A percentile compares a stretch with the other conserved stretches of the same genome.
Evolutionary conservation across 2,797 vertebrate species (phyloP).

Genomic region (Lepilemur septentrionalis): DNA sequence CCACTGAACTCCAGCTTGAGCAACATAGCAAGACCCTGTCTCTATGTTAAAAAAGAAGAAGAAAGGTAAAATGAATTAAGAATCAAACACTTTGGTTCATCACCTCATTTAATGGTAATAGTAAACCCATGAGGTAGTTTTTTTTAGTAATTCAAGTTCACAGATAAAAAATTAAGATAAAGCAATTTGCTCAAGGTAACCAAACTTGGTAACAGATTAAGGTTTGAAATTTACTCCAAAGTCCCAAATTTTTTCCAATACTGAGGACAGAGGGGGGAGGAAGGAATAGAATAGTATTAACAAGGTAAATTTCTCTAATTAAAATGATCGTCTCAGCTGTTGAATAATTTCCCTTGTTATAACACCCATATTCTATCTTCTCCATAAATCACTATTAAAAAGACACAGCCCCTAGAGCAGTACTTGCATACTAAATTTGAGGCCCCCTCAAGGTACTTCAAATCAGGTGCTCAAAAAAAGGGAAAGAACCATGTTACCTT

Average conservation of each 20-base stretch:
- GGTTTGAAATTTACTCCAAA: constrained; percentile 27
- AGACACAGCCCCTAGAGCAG: not conserved
- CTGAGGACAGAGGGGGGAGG: not conserved
- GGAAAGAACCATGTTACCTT: not conserved
- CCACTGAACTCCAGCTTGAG: not conserved
- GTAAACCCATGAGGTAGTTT: not conserved
- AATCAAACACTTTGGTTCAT: not conserved
- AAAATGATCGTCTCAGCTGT: not conserved
- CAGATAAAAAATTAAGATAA: not conserved
- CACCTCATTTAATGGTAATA: not conserved
- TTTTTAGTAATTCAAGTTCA: not conserved
- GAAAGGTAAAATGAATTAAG: not conserved
- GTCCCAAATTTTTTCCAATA: not conserved
- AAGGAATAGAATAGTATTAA: not conserved
- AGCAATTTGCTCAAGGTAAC: not conserved
- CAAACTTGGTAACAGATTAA: not conserved
- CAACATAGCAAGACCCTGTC: not conserved
- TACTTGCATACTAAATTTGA: not conserved
- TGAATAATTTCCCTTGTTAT: not conserved
- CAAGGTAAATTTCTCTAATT: not conserved
- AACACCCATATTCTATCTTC: not conserved
- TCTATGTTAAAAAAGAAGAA: not conserved
- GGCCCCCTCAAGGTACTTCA: constrained; percentile 14
- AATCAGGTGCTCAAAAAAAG: not conserved
- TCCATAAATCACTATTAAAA: not conserved